phyloP scores from a whole-genome alignment of 2,113 vertebrate species.

The Sialia sialis region DNA sequence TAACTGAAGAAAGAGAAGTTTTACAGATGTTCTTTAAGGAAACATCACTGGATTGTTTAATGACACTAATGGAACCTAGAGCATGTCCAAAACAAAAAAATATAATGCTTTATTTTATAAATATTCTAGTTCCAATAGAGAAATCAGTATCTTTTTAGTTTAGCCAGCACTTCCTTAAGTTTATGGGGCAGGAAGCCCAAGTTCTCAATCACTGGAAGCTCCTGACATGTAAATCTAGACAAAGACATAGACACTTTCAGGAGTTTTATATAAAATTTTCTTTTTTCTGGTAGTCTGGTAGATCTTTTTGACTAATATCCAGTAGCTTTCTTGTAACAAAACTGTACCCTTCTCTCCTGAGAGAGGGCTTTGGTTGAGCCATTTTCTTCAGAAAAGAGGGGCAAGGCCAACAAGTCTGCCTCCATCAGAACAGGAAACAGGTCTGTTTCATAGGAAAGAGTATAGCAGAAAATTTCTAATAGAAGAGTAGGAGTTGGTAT shows the following conservation, averaged over 20 bases:
- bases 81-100: background rate
- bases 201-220: background rate
- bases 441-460: background rate
- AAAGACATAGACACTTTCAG: background rate
- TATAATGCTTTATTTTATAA: background rate
- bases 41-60: background rate
- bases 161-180: background rate
- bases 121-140: background rate
- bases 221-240: background rate
- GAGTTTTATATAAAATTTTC: background rate
- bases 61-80: background rate
- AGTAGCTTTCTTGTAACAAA: background rate
- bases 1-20: background rate
- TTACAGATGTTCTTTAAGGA: background rate
- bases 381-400: background rate
- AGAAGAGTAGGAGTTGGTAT: background rate
- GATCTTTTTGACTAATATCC: background rate
- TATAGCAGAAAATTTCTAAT: background rate
- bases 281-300: background rate
- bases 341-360: background rate
- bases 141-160: background rate
- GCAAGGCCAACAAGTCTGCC: background rate
- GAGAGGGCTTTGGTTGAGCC: background rate
- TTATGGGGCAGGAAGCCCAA: background rate
- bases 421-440: background rate